Base-by-base conservation (phyloP, 2,888 invertebrate genomes). In the Hemicrepidius hirtus region DNA sequence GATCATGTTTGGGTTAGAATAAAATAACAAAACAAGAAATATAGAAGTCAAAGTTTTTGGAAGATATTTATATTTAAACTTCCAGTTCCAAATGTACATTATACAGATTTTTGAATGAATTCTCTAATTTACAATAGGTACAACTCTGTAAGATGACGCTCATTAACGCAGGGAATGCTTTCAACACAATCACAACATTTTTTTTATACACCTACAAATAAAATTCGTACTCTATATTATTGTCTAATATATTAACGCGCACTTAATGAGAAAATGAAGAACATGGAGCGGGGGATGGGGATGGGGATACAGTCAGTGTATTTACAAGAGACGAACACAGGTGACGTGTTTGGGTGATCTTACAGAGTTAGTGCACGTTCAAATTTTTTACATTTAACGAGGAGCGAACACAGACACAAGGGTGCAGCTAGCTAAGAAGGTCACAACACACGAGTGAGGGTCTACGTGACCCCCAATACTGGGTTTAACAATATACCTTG, bases 1-100 rank as follows among this genome's bases (percentile, higher is more conserved):
- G 2, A 4, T 4, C 44, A 3, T 44, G 7, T 7, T 44, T 44
- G 44, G 40, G 40, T 24, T 3, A 24, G 40, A 40, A 55, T 55
- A 24, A 24, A 24, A 28, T 28, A 13, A 24, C 13, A 55, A 21
- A 0, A 18, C n/a, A 16, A 44, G 2, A 49, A 66, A 71, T 72
- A 68, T 79, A 75, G 76, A 9, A n/a, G n/a, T n/a, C 64, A 21
- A 24, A n/a, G 13, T 46, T 60, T 69, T 69, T 84, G 85, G 86
- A 87, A 86, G 86, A 85, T 86, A 82, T 85, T 85, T 86, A 85
- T 84, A 83, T 82, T 84, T 86, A 85, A 86, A 86, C 86, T 86
- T 86, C 86, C 86, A 85, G 82, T 84, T 84, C 85, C 82, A 85
- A 86, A 87, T 84, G 82, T 82, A 80, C 80, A 82, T 82, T 77